Conservation (phyloP, 2,113 vertebrate genomes). For the Marcusenius ussheri region DNA sequence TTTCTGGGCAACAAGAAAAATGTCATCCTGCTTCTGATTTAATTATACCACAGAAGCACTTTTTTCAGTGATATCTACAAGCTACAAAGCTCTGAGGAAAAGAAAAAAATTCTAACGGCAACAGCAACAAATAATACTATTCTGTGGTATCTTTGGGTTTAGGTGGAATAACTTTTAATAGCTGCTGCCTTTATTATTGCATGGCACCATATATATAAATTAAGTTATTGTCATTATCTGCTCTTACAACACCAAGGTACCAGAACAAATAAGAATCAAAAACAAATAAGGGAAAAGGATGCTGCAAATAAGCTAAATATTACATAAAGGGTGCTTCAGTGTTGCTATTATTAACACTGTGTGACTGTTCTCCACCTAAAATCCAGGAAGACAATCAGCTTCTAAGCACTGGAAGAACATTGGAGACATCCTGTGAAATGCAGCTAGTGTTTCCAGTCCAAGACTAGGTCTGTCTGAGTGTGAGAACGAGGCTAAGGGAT, state of each 20-base stretch:
- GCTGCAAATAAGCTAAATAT: slow-evolving; percentile 24
- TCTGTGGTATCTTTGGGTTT: not conserved
- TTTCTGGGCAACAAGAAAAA: not conserved
- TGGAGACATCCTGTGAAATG: slow-evolving; percentile 10
- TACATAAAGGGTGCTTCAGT: not conserved
- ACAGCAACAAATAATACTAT: not conserved
- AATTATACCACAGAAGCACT: not conserved
- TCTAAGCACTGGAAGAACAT: slow-evolving; percentile 12
- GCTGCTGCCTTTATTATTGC: not conserved
- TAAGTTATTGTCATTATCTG: not conserved
- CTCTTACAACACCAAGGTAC: not conserved
- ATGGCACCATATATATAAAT: not conserved
- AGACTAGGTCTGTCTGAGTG: slow-evolving; percentile 8
- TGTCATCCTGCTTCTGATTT: not conserved
- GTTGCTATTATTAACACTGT: slow-evolving; percentile 26
- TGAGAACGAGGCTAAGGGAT: not conserved
- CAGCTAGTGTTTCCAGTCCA: not conserved
- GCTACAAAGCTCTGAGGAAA: not conserved
- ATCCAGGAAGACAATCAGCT: slow-evolving; percentile 28
- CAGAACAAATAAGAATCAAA: slow-evolving; percentile 12
- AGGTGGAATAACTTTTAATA: not conserved
- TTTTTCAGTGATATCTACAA: not conserved
- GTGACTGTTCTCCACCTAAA: slow-evolving; percentile 7
- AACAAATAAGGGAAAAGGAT: slow-evolving; percentile 2
- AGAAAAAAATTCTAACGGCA: not conserved